Evolutionary conservation across 2,888 invertebrate genomes (phyloP), one percentile per base, ranked within the genome.

Genomic region (Tenodera sinensis): DNA sequence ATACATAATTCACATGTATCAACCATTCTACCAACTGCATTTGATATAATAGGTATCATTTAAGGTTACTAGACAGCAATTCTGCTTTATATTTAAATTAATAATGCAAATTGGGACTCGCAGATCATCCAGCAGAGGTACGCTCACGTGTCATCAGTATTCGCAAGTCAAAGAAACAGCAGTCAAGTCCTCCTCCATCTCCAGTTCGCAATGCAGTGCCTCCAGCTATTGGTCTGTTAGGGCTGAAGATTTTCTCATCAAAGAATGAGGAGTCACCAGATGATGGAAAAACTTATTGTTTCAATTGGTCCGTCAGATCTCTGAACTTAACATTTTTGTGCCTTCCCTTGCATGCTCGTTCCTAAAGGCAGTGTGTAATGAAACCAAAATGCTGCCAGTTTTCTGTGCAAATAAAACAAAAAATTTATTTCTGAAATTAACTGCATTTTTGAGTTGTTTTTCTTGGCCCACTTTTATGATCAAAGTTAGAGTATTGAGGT

Each of bases 181-280:
- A 28, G 34, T n/a, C 20, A 14, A 71, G 28, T 71, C 25, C 82
- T 8, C 54, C 71, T 28, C 34, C 28, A 87, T 81, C 82, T 28
- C 82, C 82, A 20, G 71, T 71, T 54, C 87, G 82, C n/a, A 82
- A 12, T n/a, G 30, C 87, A 30, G 82, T 82, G n/a, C 82, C 82
- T 47, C 87, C 82, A 30, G 20, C 81, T 87, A 81, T 82, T 82
- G 87, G 82, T 81, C 87, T 87, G n/a, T 87, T 87, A 87, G 81
- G 87, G 30, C 27, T 82, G 82, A 87, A 81, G 82, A 9, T 87
- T 28, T 27, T 87, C 25, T 82, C 82, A 30, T 82, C 87, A 28
- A 82, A 81, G 28, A 28, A 87, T 71, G 86, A 86, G 28, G 71
- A 86, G 20, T 20, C 34, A 3, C 27, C 20, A 54, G 86, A 81